Conservation (phyloP, 1,140 invertebrate genomes). For the Drosophila watanabei region DNA sequence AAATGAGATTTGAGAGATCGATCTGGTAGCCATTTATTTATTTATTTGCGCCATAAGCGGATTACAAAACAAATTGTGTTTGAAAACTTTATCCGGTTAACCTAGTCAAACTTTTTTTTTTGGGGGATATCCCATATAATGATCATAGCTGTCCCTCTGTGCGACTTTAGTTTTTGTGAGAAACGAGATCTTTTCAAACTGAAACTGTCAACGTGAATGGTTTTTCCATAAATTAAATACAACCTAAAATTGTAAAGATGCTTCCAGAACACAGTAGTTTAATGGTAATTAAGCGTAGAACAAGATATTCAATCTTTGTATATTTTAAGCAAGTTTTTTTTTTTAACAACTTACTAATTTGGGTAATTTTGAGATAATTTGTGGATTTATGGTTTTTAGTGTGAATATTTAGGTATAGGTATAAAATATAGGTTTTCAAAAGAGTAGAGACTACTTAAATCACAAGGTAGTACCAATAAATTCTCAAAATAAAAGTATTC, state of each 20-base stretch:
- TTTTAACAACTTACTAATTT: constrained; percentile 17
- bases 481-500: neutral
- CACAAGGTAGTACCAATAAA: constrained; percentile 2
- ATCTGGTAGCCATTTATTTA: constrained; percentile 54
- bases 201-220: constrained; percentile 38
- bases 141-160: constrained; percentile 4
- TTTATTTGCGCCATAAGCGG: constrained; percentile 51
- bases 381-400: neutral
- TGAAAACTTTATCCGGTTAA: constrained; percentile 51
- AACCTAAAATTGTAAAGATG: constrained; percentile 9
- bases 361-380: neutral
- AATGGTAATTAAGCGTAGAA: constrained; percentile 7
- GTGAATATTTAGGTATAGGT: no score
- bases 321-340: constrained; percentile 5
- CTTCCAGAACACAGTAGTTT: constrained; percentile 12
- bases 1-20: constrained; percentile 38
- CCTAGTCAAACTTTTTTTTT: constrained; percentile 26
- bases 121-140: constrained; percentile 41
- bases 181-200: constrained; percentile 28
- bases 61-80: constrained; percentile 46
- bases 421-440: neutral
- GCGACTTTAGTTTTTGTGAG: constrained; percentile 2
- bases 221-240: constrained; percentile 38
- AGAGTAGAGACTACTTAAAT: neutral
- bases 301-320: neutral